Evolutionary conservation across 1,140 invertebrate species (phyloP).

Genomic region (Agrypnia vestita): DNA sequence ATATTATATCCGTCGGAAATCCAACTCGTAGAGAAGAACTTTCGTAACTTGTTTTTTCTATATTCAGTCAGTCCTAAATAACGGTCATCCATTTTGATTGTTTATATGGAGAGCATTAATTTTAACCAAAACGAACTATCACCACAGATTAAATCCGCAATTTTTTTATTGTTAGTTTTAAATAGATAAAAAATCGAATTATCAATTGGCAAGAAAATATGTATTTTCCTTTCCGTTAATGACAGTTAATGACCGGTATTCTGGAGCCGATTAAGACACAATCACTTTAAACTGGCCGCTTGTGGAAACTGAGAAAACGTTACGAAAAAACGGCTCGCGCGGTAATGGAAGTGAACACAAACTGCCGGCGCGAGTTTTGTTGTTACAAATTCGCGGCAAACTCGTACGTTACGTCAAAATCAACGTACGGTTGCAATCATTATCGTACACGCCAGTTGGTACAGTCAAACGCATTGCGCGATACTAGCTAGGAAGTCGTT

Average conservation of each 20-base stretch:
- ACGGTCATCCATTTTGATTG: constrained; percentile 28
- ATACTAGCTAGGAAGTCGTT: no score
- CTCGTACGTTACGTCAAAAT: constrained; percentile 29
- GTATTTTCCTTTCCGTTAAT: not conserved
- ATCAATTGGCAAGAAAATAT: not conserved
- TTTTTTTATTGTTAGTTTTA: not conserved
- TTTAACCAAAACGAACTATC: not conserved
- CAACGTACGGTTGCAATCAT: not conserved
- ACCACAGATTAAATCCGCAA: not conserved
- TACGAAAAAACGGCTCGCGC: constrained; percentile 14
- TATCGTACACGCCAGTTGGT: constrained; percentile 26
- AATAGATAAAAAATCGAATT: not conserved
- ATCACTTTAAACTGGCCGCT: constrained; percentile 15
- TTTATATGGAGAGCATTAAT: not conserved
- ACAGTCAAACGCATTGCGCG: constrained; percentile 15
- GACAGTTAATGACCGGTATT: not conserved
- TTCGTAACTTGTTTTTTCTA: constrained; percentile 32
- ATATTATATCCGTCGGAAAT: constrained; percentile 42
- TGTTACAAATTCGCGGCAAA: constrained; percentile 35
- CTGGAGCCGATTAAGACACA: constrained; percentile 23
- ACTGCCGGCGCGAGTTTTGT: constrained; percentile 20
- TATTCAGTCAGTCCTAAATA: constrained; percentile 39
- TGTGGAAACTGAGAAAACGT: constrained; percentile 19
- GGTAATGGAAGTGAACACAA: constrained; percentile 14
- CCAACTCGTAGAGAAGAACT: constrained; percentile 42